A percentile compares a stretch with the other conserved stretches of the same genome.
Conservation (phyloP, 2,113 vertebrate genomes). For the Dasyprocta punctata region DNA sequence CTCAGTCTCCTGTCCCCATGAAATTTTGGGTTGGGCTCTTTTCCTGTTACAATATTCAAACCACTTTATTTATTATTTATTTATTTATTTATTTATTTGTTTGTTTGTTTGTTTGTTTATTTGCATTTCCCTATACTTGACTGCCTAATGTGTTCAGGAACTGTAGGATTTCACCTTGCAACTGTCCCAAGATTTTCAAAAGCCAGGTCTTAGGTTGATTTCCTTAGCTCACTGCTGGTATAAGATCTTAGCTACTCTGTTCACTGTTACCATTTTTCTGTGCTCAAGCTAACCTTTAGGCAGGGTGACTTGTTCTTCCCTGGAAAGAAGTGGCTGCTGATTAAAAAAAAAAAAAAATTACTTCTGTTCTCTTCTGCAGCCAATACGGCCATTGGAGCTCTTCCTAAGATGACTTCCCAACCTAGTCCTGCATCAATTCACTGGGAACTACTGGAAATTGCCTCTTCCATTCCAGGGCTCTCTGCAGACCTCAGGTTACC, state of each 20-base stretch:
- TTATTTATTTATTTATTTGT: no score
- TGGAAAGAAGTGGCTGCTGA: background rate
- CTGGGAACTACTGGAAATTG: background rate
- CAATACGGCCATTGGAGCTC: background rate
- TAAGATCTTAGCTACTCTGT: background rate
- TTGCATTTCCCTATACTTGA: background rate
- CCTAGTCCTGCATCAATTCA: background rate
- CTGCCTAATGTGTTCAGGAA: background rate
- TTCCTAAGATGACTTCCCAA: background rate
- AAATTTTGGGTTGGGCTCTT: background rate
- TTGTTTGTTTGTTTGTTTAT: no score
- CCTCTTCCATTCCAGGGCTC: background rate
- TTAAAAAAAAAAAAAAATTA: background rate
- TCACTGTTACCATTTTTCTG: background rate
- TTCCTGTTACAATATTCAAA: background rate
- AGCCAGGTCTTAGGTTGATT: background rate
- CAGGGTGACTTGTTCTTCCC: background rate
- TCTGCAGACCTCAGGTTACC: background rate
- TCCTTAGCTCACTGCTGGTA: background rate
- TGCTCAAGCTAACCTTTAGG: background rate
- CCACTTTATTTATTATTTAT: no score
- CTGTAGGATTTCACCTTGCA: background rate
- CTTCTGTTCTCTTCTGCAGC: background rate
- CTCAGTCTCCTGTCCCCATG: background rate
- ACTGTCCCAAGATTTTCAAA: background rate